Percentiles rank a stretch among this genome's conserved stretches.
Evolutionary conservation across 2,888 invertebrate species (phyloP).

Genomic region (Griposia aprilina): DNA sequence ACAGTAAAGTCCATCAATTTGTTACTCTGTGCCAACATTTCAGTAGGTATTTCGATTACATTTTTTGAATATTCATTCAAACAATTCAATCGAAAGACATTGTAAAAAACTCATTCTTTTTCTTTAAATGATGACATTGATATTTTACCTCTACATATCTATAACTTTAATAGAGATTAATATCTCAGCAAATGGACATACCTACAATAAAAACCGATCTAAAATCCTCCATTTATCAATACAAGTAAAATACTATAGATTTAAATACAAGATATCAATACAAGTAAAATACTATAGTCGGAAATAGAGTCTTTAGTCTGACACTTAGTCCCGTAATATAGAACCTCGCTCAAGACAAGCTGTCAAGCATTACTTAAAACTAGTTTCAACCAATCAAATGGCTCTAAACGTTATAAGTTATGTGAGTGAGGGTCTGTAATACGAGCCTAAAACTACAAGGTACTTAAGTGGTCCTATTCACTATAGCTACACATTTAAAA

Average conservation of each 20-base stretch:
- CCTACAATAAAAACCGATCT: not conserved
- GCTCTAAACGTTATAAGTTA: too few relatives aligned
- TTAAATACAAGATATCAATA: not conserved
- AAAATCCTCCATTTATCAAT: not conserved
- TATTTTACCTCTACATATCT: not conserved
- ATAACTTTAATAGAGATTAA: constrained; percentile 10
- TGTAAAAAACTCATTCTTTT: not conserved
- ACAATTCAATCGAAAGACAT: not conserved
- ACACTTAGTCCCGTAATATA: too few relatives aligned
- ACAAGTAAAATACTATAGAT: not conserved
- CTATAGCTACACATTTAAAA: not conserved
- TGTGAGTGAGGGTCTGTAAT: too few relatives aligned
- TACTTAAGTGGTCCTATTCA: not conserved
- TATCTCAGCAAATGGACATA: not conserved
- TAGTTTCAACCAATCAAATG: too few relatives aligned
- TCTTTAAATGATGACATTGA: not conserved
- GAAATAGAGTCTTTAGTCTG: constrained; percentile 9
- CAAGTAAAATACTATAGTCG: not conserved
- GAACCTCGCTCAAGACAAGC: too few relatives aligned
- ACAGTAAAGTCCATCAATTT: too few relatives aligned
- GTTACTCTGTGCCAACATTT: not conserved
- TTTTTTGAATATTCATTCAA: not conserved
- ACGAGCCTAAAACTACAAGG: not conserved
- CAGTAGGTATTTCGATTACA: not conserved
- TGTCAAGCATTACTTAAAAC: too few relatives aligned